Base-by-base conservation (phyloP, 2,113 vertebrate genomes). In the Montifringilla adamsi region DNA sequence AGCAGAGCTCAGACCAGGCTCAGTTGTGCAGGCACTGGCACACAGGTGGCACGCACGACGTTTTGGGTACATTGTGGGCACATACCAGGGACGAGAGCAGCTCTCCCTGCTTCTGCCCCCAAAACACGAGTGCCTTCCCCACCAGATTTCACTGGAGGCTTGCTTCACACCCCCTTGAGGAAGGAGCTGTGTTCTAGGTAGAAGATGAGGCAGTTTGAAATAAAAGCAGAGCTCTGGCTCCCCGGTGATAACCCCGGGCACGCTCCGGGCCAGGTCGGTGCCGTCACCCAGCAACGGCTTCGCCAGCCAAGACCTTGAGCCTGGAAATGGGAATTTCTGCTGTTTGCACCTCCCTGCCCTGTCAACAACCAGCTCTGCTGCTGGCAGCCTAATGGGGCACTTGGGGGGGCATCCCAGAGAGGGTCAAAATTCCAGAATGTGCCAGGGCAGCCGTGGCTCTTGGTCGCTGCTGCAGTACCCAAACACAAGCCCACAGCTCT, bases 331-430 rank as follows among this genome's bases (percentile, higher is more conserved):
- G 19, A 70, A 60, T 44, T 66, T 15, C 20, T 33, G 30, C 41
- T 31, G 20, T 41, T 53, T 58, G 19, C 4, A 4, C 52, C 52
- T 30, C 50, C n/a, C 35, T 33, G 55, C 59, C 64, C 50, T 31
- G 68, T 10, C 78, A 56, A 23, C 60, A 23, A 5, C 16, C 35
- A 30, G 33, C n/a, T 27, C 49, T 3, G 11, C 59, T 2, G 4
- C 81, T 21, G 59, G 46, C 28, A 52, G 44, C 58, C 37, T 8
- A 17, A 10, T 0, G 4, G 35, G 2, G 13, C 44, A 37, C 30
- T 0, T 0, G 15, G 0, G 11, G 11, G 21, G 14, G 7, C n/a
- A 39, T 18, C 39, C 50, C 68, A n/a, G 11, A 37, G 35, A 0
- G 37, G 26, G 10, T 2, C 10, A 35, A 2, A 17, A 59, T 23